A percentile compares a stretch with the other conserved stretches of the same genome.
Conservation (phyloP, 2,888 invertebrate genomes). For the Fabriciana adippe region DNA sequence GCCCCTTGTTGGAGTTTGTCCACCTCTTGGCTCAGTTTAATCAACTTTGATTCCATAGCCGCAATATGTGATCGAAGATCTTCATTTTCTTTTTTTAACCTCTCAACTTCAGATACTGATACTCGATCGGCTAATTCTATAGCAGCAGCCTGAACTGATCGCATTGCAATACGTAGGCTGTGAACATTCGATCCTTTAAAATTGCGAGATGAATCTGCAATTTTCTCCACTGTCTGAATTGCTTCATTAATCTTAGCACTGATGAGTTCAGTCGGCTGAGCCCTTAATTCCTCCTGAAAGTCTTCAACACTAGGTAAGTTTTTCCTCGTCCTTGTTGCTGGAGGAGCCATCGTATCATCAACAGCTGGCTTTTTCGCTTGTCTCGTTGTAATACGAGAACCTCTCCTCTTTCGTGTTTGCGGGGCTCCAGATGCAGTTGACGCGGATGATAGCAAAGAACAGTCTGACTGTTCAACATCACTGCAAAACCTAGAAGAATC, state of each 20-base stretch:
- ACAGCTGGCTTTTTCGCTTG: too few relatives aligned
- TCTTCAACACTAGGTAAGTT: neutral
- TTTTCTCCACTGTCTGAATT: neutral
- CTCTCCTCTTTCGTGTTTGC: too few relatives aligned
- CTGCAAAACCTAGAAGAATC: too few relatives aligned
- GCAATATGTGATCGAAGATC: constrained; percentile 1
- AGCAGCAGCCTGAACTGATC: neutral
- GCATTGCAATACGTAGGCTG: neutral
- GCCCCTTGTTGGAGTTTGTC: neutral
- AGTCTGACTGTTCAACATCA: too few relatives aligned
- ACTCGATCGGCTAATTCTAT: neutral
- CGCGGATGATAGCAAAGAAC: too few relatives aligned
- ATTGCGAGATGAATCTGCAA: constrained; percentile 1
- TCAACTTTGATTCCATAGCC: neutral
- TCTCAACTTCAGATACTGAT: neutral
- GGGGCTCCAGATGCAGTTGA: too few relatives aligned
- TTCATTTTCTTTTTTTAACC: neutral
- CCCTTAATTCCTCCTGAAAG: neutral
- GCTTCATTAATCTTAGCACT: neutral
- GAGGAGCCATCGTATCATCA: too few relatives aligned
- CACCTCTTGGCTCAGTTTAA: neutral
- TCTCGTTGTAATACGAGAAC: too few relatives aligned
- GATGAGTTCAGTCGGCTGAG: neutral
- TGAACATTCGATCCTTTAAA: neutral
- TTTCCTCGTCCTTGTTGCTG: neutral